Conservation (phyloP, 2,888 invertebrate genomes). For the Neocrepidodera transversa region DNA sequence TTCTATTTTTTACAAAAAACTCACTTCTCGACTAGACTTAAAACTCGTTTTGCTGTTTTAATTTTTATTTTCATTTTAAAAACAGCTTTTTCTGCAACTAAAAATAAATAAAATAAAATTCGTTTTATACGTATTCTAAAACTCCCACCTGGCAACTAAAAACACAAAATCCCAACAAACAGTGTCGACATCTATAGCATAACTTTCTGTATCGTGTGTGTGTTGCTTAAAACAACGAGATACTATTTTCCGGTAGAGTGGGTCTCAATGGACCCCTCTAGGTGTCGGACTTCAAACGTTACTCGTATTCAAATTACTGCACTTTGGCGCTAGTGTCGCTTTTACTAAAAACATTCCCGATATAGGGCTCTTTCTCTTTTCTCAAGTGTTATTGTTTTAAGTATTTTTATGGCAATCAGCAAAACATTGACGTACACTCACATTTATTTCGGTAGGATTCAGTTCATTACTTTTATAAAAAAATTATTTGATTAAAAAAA, state of each 20-base stretch:
- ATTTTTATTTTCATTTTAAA: too few species aligned
- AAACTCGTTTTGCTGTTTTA: too few species aligned
- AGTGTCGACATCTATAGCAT: neutral
- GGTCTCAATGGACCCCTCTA: slow-evolving; percentile 29
- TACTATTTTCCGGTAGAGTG: slow-evolving; percentile 30
- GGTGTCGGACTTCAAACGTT: slow-evolving; percentile 38
- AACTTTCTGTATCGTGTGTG: neutral
- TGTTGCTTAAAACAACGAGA: slow-evolving; percentile 29
- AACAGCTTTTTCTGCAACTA: too few species aligned
- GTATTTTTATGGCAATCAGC: slow-evolving; percentile 6
- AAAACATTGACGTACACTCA: neutral
- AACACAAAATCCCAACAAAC: neutral
- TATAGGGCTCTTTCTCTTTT: slow-evolving; percentile 5
- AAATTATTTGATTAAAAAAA: too few species aligned
- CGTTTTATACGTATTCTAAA: too few species aligned
- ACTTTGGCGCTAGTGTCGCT: slow-evolving; percentile 15
- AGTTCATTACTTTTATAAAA: too few species aligned
- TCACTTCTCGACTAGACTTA: too few species aligned
- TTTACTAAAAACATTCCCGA: slow-evolving; percentile 22
- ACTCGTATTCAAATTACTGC: slow-evolving; percentile 27
- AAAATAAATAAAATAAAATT: too few species aligned
- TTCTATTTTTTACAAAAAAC: too few species aligned
- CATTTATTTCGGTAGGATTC: too few species aligned
- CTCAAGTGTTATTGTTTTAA: slow-evolving; percentile 23
- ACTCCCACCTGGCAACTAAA: neutral